phyloP scores from a whole-genome alignment of 2,888 invertebrate genomes.

The Eueremaeus valkanovi region DNA sequence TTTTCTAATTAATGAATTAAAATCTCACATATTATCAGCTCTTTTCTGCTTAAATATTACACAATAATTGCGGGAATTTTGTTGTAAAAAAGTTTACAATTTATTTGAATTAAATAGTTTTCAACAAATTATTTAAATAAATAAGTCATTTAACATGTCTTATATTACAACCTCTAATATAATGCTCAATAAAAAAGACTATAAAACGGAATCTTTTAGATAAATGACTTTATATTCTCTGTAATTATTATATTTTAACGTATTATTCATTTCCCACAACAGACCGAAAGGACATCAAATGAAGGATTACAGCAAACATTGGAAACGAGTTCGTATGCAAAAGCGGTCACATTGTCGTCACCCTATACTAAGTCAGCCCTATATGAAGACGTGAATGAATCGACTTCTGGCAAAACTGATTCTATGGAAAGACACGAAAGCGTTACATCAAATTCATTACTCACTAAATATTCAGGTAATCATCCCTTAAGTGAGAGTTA shows the following conservation, averaged over 20 bases:
- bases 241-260: not conserved
- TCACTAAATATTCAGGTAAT: constrained; percentile 31
- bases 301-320: not conserved
- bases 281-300: not conserved
- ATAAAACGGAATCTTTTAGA: too few relatives aligned
- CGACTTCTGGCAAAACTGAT: not conserved
- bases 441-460: constrained; percentile 17
- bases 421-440: constrained; percentile 3
- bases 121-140: too few relatives aligned
- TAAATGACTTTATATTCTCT: too few relatives aligned
- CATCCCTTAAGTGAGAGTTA: not conserved
- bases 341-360: constrained; percentile 3
- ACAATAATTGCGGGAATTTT: too few relatives aligned
- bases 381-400: constrained; percentile 23
- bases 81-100: too few relatives aligned
- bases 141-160: too few relatives aligned
- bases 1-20: too few relatives aligned
- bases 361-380: constrained; percentile 36
- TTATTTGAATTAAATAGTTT: too few relatives aligned
- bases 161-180: too few relatives aligned
- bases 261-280: not conserved
- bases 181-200: too few relatives aligned
- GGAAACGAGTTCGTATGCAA: not conserved
- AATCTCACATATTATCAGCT: too few relatives aligned
- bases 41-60: too few relatives aligned